A percentile compares a stretch with the other conserved stretches of the same genome.
Evolutionary conservation across 2,113 vertebrate genomes (phyloP).

Genomic region (Toxotes jaculatrix): DNA sequence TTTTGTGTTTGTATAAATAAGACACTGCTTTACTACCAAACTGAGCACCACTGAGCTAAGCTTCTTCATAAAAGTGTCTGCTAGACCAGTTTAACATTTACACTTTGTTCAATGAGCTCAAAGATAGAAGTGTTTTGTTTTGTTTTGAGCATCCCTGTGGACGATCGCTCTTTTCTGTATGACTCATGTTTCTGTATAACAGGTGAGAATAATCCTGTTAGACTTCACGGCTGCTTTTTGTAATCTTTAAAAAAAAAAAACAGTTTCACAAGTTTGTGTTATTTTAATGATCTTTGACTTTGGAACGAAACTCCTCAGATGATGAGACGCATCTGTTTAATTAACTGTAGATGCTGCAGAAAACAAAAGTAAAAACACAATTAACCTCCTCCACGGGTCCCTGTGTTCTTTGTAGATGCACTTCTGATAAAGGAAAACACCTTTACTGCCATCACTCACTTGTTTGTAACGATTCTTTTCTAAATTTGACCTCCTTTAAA

Average conservation of each 20-base stretch:
- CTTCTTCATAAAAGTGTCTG: not conserved
- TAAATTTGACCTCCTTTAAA: slow-evolving; percentile 1
- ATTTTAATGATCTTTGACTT: slow-evolving; percentile 25
- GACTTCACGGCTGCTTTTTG: not conserved
- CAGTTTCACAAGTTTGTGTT: not conserved
- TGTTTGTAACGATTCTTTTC: not conserved
- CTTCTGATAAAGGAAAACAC: not conserved
- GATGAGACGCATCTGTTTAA: slow-evolving; percentile 8
- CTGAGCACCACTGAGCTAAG: not conserved
- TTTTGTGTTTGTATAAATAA: not conserved
- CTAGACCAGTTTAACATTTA: not conserved
- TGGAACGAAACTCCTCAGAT: not conserved
- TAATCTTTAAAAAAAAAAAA: not conserved
- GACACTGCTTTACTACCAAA: not conserved
- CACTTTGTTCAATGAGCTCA: too few relatives aligned
- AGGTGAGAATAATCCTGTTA: not conserved
- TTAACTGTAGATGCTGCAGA: slow-evolving; percentile 1
- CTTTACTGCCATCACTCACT: not conserved
- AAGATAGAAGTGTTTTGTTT: not conserved
- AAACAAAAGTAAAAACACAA: not conserved
- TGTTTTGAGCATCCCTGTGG: too few relatives aligned
- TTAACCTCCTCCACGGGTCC: slow-evolving; percentile 18
- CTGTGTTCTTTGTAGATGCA: not conserved
- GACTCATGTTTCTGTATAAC: not conserved
- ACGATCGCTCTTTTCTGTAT: too few relatives aligned